Base-by-base conservation (phyloP, 2,113 vertebrate species). In the Sciurus niger region DNA sequence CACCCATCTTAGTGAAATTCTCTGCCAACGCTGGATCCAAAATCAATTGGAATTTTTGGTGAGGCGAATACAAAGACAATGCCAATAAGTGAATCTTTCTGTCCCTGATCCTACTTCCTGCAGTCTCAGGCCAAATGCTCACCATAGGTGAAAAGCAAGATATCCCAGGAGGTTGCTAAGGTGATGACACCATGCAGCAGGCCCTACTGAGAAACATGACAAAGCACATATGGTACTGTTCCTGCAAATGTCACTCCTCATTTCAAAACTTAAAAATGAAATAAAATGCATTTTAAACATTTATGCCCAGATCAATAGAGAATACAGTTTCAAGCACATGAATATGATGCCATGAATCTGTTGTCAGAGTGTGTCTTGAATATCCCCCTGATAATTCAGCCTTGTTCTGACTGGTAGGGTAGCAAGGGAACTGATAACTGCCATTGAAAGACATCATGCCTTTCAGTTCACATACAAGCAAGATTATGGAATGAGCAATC, bases 171-270 rank as follows among this genome's bases (percentile, higher is more conserved):
- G 67, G 43, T 30, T 37, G 53, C 5, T 63, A 70, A 60, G 76
- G 60, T 37, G 93, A 77, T 40, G 95, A n/a, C 32, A 37, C 55
- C 55, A n/a, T 10, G 30, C 8, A 78, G 51, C 78, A 60, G 68
- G 63, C 74, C 43, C 51, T 58, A 32, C 83, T 43, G 53, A 95
- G 72, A 77, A 87, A 87, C 6, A 12, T 20, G 73, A 55, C 30
- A 86, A 90, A 24, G 72, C 58, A 89, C 96, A 93, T 84, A 92
- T 53, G 86, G 89, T 79, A 13, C 40, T 58, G 28, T 95, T 74
- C 87, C 88, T 67, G 65, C 79, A 96, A 96, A 96, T 94, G 96
- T 58, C 92, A 90, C 88, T 32, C 58, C 37, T 87, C 82, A 74
- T 88, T 92, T 72, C 67, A 22, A 76, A 88, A 89, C 37, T 86